phyloP scores from a whole-genome alignment of 2,113 vertebrate genomes.

The Deroptyus accipitrinus region DNA sequence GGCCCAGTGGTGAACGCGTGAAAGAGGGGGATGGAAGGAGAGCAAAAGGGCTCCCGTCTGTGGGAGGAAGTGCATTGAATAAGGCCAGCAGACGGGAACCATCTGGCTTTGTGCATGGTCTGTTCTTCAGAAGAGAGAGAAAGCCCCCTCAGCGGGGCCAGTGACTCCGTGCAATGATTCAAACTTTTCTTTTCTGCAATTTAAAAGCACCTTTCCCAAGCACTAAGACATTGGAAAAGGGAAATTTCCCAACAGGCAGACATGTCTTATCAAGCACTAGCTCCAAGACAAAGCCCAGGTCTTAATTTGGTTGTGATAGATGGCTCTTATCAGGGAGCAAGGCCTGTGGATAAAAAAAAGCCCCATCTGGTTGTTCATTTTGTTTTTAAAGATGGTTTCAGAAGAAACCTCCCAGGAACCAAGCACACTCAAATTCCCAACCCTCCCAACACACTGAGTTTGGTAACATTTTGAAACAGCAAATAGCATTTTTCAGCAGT shows the following conservation, averaged over 20 bases:
- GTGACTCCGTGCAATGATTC: slow-evolving; percentile 71
- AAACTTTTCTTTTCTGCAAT: slow-evolving; percentile 49
- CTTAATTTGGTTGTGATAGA: slow-evolving; percentile 32
- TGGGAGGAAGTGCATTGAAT: slow-evolving; percentile 92
- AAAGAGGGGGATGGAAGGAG: slow-evolving; percentile 57
- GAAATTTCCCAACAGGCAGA: background rate
- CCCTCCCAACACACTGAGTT: background rate
- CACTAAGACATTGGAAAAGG: background rate
- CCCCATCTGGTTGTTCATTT: background rate
- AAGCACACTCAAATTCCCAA: background rate
- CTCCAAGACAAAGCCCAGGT: background rate
- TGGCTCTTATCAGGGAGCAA: background rate
- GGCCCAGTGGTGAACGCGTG: slow-evolving; percentile 77
- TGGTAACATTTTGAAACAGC: background rate
- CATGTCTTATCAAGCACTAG: background rate
- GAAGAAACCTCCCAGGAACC: background rate
- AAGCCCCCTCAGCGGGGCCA: slow-evolving; percentile 72
- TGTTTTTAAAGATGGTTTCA: background rate
- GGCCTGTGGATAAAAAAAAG: background rate
- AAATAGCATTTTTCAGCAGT: background rate
- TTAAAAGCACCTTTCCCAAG: slow-evolving; percentile 71
- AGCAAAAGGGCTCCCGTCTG: slow-evolving; percentile 79
- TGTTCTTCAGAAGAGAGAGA: slow-evolving; percentile 78
- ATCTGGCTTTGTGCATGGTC: slow-evolving; percentile 88
- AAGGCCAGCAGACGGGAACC: slow-evolving; percentile 95